Evolutionary conservation across 1,140 invertebrate genomes (phyloP).

Genomic region (Neotoxoptera formosana): DNA sequence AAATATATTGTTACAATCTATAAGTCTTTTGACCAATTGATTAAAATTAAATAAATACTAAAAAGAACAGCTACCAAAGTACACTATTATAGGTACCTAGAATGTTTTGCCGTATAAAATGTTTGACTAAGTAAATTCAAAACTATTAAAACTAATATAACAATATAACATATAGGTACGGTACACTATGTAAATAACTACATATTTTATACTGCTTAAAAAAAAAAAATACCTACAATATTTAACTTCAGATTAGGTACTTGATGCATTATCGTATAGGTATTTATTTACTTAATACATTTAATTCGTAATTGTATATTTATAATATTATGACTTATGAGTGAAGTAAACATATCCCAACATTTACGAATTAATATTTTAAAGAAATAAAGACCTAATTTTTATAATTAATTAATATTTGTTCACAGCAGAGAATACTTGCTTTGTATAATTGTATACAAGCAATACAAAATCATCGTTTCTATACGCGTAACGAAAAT

Average conservation of each 20-base stretch:
- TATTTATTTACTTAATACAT: background rate
- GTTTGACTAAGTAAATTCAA: background rate
- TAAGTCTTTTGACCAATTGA: no score
- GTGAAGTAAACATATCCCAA: background rate
- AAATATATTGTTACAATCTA: no score
- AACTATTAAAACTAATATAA: background rate
- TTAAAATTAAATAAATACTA: no score
- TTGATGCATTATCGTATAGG: background rate
- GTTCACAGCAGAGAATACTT: background rate
- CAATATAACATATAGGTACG: background rate
- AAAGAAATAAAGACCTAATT: background rate
- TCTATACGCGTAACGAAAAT: background rate
- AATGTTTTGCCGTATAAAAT: background rate
- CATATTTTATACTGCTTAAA: background rate
- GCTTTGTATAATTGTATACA: background rate
- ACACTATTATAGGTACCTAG: background rate
- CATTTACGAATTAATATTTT: background rate
- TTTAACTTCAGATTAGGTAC: background rate
- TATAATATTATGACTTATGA: background rate
- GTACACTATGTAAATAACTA: background rate
- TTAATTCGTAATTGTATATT: background rate
- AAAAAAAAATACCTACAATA: background rate
- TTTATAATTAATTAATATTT: background rate
- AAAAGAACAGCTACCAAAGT: background rate
- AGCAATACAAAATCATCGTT: background rate